These are phyloP conservation scores for Elysia crispata DNA, from an alignment of 2,888 invertebrate species.

Conservation along the genomic window DNA sequence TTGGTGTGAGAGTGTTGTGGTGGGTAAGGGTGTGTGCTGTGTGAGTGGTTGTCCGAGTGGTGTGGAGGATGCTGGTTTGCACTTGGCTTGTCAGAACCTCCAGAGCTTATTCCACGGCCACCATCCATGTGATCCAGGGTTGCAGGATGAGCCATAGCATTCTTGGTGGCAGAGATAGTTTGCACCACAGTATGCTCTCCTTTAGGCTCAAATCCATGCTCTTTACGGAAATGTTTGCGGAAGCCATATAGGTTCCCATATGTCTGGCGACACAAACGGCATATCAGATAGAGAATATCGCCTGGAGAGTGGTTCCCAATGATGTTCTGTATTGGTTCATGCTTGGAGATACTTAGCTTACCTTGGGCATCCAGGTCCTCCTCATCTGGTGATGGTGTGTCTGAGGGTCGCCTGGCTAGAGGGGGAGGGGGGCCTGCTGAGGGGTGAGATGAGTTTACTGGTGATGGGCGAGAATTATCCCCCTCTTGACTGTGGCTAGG, in stretches of 20 bases:
- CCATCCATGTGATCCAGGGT: conserved; percentile 3
- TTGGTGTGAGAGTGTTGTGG: too few relatives aligned
- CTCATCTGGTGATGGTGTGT: conserved; percentile 18
- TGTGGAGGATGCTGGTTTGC: neutral
- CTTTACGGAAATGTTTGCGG: conserved; percentile 74
- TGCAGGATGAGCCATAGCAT: conserved; percentile 51
- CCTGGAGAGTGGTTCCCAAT: conserved; percentile 71
- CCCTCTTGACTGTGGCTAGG: neutral
- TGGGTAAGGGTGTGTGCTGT: neutral
- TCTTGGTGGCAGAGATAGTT: conserved; percentile 73
- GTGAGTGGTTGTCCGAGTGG: neutral
- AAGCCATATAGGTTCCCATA: conserved; percentile 75
- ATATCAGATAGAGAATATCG: conserved; percentile 74
- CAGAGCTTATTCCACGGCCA: neutral
- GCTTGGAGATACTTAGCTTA: conserved; percentile 63
- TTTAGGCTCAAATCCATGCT: conserved; percentile 74
- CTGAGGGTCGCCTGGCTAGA: neutral
- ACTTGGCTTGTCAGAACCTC: neutral
- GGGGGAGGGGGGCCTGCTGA: neutral
- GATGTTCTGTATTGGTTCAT: conserved; percentile 72
- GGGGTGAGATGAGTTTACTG: too few relatives aligned
- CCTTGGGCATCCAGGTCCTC: conserved; percentile 29
- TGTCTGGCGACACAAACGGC: conserved; percentile 71
- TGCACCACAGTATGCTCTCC: conserved; percentile 74
- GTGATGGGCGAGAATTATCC: too few relatives aligned